These are phyloP conservation scores for Heliconius himera DNA, from an alignment of 1,140 invertebrate genomes.

Conservation along the genomic window DNA sequence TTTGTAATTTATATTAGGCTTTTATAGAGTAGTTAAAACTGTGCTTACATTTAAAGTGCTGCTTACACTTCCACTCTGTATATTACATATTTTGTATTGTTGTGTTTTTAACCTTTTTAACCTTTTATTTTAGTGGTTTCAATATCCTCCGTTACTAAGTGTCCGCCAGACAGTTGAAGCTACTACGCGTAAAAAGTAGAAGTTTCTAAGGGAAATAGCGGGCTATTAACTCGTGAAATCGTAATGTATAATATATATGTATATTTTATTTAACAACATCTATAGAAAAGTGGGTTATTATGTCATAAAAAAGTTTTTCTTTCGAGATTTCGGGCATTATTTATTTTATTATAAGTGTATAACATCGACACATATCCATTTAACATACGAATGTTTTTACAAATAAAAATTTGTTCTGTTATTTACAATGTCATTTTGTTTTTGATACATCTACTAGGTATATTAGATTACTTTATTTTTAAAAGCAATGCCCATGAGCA, in stretches of 20 bases:
- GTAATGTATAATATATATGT: background rate
- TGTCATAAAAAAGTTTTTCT: background rate
- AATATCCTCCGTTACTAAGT: too few species aligned
- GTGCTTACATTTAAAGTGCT: too few species aligned
- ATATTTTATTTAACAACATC: background rate
- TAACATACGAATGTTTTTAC: slow-evolving; percentile 74
- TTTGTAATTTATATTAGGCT: too few species aligned
- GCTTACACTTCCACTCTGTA: too few species aligned
- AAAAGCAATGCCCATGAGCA: slow-evolving; percentile 61
- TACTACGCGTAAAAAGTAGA: too few species aligned
- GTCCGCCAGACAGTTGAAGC: too few species aligned
- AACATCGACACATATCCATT: slow-evolving; percentile 79
- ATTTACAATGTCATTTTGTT: slow-evolving; percentile 72
- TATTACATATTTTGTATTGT: too few species aligned
- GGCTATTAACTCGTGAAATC: background rate
- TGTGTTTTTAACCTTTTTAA: too few species aligned
- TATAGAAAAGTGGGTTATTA: background rate
- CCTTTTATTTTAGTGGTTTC: too few species aligned
- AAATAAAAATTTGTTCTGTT: slow-evolving; percentile 74
- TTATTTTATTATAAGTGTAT: slow-evolving; percentile 77
- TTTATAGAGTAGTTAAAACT: too few species aligned
- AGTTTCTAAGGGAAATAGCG: too few species aligned
- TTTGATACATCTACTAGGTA: slow-evolving; percentile 53
- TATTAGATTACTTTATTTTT: slow-evolving; percentile 46
- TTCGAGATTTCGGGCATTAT: slow-evolving; percentile 60